phyloP scores from a whole-genome alignment of 2,888 invertebrate species.

The Nineta flava region DNA sequence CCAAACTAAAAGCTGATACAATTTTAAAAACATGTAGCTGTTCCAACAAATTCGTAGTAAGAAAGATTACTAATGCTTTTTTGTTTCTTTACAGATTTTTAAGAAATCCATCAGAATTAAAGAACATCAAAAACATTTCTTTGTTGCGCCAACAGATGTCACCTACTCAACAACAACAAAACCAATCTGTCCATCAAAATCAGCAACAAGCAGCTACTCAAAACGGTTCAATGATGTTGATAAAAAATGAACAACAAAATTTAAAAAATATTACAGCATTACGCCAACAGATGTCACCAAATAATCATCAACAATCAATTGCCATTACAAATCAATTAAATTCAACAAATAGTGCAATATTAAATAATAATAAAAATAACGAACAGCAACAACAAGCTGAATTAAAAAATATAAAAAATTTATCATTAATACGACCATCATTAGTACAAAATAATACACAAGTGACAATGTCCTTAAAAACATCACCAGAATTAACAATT shows the following conservation, averaged over 20 bases:
- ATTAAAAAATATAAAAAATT: background rate
- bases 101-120: slow-evolving; percentile 82
- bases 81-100: slow-evolving; percentile 50
- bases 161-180: slow-evolving; percentile 20
- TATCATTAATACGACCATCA: background rate
- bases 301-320: slow-evolving; percentile 10
- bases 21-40: too few relatives aligned
- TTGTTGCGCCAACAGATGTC: slow-evolving; percentile 68
- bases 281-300: slow-evolving; percentile 59
- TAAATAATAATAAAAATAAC: background rate
- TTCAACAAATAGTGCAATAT: background rate
- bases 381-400: background rate
- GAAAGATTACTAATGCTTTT: slow-evolving; percentile 7
- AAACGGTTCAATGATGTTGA: background rate
- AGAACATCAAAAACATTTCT: slow-evolving; percentile 66
- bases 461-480: slow-evolving; percentile 11
- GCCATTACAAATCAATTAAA: slow-evolving; percentile 12
- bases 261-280: slow-evolving; percentile 72
- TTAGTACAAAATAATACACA: slow-evolving; percentile 7
- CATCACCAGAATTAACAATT: slow-evolving; percentile 19
- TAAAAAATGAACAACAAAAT: slow-evolving; percentile 39
- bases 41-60: too few relatives aligned
- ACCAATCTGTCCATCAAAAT: background rate
- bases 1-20: too few relatives aligned
- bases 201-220: background rate